Evolutionary conservation across 53 echinoderm and acorn worm species (phyloP), one percentile per base, ranked within the genome.

Genomic region (Patiria pectinifera): DNA sequence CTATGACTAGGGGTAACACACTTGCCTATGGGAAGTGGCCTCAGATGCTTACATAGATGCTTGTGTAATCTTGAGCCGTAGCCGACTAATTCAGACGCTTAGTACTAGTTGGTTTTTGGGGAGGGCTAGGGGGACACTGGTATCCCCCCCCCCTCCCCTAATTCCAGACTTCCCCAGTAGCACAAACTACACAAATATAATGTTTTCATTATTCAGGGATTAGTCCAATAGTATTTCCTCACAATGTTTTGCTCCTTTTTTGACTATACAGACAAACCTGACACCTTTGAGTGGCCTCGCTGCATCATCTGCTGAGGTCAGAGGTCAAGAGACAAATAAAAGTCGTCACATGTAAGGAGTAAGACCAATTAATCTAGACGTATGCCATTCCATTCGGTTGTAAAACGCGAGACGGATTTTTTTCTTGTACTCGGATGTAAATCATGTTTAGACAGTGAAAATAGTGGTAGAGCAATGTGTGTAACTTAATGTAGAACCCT

Each of bases 261-360:
- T 76, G 4, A 23, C 76, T 15, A 4, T 10, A 62, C 80, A 22
- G 82, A 81, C 2, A 66, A 90, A 46, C 53, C 48, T 7, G 46
- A 66, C 7, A 80, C 24, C 69, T 21, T 4, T 45, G 66, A 90
- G 12, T 80, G 81, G 90, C 80, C 90, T 48, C 53, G 90, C 80
- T 90, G 90, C 63, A 15, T 82, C 63, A 69, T 90, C 90, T 80
- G 48, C 69, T 90, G 22, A 80, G 72, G 86, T 25, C 75, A 70
- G 69, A 66, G 85, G 44, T 85, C 69, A 85, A 18, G 59, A 0
- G 26, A 16, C 59, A 83, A 53, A 35, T 35, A 35, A 35, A 58
- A 47, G 76, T 76, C 76, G 19, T 12, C 76, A 25, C 8, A 5
- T 24, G 23, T 74, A 16, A 74, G 0, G 74, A 74, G 24, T 22